These are phyloP conservation scores for Machimus rusticus DNA, from an alignment of 2,888 invertebrate genomes.

Conservation along the genomic window DNA sequence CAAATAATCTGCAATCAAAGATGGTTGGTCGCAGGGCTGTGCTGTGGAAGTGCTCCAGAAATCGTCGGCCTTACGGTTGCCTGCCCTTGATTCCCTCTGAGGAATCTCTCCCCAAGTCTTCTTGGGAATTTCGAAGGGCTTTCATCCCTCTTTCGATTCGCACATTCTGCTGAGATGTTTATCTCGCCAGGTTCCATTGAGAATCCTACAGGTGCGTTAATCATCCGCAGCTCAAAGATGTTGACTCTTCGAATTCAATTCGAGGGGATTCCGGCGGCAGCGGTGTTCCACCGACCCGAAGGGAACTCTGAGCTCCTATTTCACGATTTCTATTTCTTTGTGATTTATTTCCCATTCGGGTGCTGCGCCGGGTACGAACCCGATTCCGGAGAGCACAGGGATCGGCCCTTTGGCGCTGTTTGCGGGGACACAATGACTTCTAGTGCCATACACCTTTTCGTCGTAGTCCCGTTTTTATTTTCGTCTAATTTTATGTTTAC, in stretches of 20 bases:
- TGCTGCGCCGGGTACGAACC: neutral
- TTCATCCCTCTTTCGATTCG: slow-evolving; percentile 33
- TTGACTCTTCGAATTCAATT: slow-evolving; percentile 32
- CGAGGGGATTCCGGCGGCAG: neutral
- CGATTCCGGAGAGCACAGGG: neutral
- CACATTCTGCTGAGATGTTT: slow-evolving; percentile 20
- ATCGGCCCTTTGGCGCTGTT: neutral
- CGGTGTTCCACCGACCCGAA: neutral
- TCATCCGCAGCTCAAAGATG: slow-evolving; percentile 34
- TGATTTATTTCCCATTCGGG: slow-evolving; percentile 21
- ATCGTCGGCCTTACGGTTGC: neutral
- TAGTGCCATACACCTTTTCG: neutral
- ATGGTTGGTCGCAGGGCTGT: neutral
- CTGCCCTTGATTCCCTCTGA: neutral
- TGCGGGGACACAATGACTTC: neutral
- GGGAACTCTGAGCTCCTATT: neutral
- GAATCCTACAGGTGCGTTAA: slow-evolving; percentile 37
- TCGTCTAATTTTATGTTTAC: slow-evolving; percentile 8
- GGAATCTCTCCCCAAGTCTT: neutral
- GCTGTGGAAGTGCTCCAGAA: neutral
- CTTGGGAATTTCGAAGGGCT: slow-evolving; percentile 1
- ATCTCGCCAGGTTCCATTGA: slow-evolving; percentile 30
- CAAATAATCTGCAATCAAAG: slow-evolving; percentile 35
- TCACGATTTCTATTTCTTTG: slow-evolving; percentile 11
- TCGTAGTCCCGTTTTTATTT: neutral